phyloP scores from a whole-genome alignment of 2,113 vertebrate genomes.

The Plestiodon gilberti region DNA sequence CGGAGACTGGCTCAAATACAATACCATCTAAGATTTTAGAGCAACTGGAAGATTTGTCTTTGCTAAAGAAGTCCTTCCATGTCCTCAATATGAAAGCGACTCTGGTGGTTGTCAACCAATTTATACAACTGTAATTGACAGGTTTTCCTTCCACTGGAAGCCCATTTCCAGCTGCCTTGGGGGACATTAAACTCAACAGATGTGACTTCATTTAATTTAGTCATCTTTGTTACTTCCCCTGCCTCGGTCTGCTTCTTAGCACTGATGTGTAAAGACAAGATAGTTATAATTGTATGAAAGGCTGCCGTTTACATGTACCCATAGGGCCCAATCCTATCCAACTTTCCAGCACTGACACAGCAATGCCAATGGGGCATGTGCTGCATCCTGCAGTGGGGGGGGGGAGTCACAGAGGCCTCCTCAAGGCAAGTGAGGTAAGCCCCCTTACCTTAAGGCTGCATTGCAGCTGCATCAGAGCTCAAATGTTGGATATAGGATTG shows the following conservation, averaged over 20 bases:
- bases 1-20: neutral
- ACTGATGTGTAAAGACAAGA: neutral
- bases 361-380: too few species aligned
- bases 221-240: slow-evolving; percentile 22
- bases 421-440: too few species aligned
- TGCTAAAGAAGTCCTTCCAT: neutral
- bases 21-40: neutral
- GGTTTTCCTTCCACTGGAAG: neutral
- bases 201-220: neutral
- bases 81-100: neutral
- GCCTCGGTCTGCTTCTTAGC: neutral
- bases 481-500: too few species aligned
- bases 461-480: too few species aligned
- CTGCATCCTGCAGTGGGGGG: too few species aligned
- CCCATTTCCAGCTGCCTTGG: neutral
- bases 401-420: too few species aligned
- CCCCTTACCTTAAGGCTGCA: too few species aligned
- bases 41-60: neutral
- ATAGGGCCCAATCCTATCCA: too few species aligned
- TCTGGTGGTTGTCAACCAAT: neutral
- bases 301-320: slow-evolving; percentile 32
- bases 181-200: neutral
- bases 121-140: neutral
- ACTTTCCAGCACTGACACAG: too few species aligned
- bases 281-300: slow-evolving; percentile 2